A percentile compares a stretch with the other conserved stretches of the same genome.
Conservation (phyloP, 2,113 vertebrate genomes). For the Cavia aperea region DNA sequence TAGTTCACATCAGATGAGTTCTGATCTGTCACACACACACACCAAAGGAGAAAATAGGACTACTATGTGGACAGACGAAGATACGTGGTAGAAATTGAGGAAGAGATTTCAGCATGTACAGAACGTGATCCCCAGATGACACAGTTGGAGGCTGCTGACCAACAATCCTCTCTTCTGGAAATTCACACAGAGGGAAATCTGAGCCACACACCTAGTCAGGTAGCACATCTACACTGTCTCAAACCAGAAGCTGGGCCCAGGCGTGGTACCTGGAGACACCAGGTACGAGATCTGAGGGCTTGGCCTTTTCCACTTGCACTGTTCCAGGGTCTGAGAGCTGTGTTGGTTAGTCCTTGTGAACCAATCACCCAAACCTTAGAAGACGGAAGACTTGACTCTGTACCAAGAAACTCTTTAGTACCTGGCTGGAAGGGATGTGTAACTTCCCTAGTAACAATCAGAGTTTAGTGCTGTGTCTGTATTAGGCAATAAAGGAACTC, state of each 20-base stretch:
- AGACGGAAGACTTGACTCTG: background rate
- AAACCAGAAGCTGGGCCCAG: background rate
- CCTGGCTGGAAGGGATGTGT: accelerated
- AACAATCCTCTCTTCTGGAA: background rate
- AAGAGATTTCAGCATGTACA: background rate
- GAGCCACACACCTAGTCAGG: background rate
- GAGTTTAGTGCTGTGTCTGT: background rate
- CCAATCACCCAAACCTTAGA: background rate
- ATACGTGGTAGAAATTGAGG: too few relatives aligned
- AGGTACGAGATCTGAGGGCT: background rate
- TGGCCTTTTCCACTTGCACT: background rate
- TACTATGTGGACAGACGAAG: background rate
- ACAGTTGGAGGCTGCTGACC: background rate
- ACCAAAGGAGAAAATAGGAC: background rate
- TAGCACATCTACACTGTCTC: too few relatives aligned
- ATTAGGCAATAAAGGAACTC: background rate
- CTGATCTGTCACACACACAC: background rate
- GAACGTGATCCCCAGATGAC: background rate
- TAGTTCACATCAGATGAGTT: background rate
- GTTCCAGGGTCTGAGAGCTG: background rate
- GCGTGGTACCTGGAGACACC: background rate
- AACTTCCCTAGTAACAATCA: background rate
- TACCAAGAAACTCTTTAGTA: background rate
- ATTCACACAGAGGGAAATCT: background rate
- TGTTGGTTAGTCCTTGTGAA: background rate